Conservation (phyloP, 2,797 vertebrate genomes). For the Xenops minutus region DNA sequence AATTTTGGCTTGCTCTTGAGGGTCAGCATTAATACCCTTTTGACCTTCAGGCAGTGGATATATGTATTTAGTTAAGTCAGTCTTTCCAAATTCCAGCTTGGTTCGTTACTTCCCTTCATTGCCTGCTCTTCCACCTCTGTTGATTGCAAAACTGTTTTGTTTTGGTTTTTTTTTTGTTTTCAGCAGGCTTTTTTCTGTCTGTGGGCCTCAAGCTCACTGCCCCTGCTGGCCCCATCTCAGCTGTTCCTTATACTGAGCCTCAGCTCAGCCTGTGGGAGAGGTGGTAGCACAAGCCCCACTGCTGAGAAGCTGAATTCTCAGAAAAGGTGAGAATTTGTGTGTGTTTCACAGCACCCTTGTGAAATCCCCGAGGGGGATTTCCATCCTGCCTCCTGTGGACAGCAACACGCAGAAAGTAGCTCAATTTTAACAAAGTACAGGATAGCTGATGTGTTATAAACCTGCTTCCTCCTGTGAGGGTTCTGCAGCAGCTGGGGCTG, state of each 20-base stretch:
- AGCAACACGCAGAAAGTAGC: rapidly evolving
- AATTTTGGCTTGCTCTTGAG: background rate
- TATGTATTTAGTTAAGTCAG: background rate
- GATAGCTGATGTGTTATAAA: background rate
- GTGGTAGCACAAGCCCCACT: background rate
- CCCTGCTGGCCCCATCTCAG: background rate
- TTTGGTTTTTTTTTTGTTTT: background rate
- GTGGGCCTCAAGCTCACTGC: rapidly evolving
- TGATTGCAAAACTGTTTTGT: background rate
- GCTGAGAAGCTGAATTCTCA: background rate
- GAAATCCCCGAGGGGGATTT: background rate
- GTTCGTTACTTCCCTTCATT: background rate
- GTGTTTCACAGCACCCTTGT: background rate
- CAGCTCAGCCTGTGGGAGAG: background rate
- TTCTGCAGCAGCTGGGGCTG: background rate
- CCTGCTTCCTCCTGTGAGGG: background rate
- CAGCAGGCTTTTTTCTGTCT: background rate
- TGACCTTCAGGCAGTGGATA: background rate
- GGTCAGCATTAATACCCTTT: background rate
- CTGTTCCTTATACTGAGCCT: background rate
- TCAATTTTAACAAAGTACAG: background rate
- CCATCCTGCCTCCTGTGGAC: background rate
- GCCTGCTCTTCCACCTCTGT: background rate
- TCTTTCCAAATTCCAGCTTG: background rate
- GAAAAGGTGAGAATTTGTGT: background rate